Base-by-base conservation (phyloP, 2,888 invertebrate species). In the Acronicta alni region DNA sequence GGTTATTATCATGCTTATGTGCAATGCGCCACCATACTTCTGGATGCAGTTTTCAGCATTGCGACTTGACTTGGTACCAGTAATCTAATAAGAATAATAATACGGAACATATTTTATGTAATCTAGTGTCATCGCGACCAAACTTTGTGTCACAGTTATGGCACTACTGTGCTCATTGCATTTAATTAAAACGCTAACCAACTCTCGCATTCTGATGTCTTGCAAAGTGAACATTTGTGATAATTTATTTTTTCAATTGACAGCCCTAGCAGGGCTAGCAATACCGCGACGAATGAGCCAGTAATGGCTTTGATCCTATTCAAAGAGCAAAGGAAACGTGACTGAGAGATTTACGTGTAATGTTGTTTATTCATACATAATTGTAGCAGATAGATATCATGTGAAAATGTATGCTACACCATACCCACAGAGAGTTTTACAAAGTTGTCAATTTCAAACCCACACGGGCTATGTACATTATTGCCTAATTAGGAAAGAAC, bases 271-370 rank as follows among this genome's bases (percentile, higher is more conserved):
- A 47, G 46, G 47, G 43, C 45, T 47, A 49, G 56, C 42, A 72
- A 77, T 67, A 77, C 66, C 64, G 71, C 63, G 57, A 61, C 72
- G 59, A 78, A 80, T 80, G 73, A 68, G 58, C 63, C 59, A 63
- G 72, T 63, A 76, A 71, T 76, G 66, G 67, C 74, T 76, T 76
- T 73, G 61, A 72, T 70, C 72, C 68, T 79, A 79, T 84, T 81
- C 79, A 82, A 72, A 79, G 70, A 75, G 72, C n/a, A 35, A 69
- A 75, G 53, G 54, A 77, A 82, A 83, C 83, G 82, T 86, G 85
- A 85, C 77, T 62, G 66, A 72, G 67, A 69, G 66, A 81, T 81
- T 66, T 72, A 60, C 60, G 55, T 67, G 58, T 59, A 65, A 75
- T 53, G 64, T 61, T 54, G 64, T 71, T 35, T 65, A 67, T 53